phyloP scores from a whole-genome alignment of 2,113 vertebrate species.

The Perccottus glenii region DNA sequence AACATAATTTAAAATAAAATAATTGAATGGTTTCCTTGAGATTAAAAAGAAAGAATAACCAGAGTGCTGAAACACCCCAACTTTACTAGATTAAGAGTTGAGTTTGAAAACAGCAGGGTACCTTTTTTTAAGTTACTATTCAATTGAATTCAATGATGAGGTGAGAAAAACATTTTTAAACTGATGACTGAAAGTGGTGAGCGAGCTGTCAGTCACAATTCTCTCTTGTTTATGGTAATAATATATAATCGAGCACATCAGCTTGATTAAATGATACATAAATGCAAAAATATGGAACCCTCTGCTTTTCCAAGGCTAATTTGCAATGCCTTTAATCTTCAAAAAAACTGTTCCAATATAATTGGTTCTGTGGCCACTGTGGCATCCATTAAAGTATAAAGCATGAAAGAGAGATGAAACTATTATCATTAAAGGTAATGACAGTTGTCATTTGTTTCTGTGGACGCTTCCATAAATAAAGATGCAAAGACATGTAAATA shows the following conservation, averaged over 20 bases:
- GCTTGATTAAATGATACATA: slow-evolving; percentile 25
- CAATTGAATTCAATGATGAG: no score
- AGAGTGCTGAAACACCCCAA: no score
- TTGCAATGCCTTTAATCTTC: slow-evolving; percentile 70
- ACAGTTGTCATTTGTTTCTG: neutral
- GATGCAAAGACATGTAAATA: neutral
- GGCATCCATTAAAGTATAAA: slow-evolving; percentile 34
- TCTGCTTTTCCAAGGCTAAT: slow-evolving; percentile 41
- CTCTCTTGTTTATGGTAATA: neutral
- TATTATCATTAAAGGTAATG: neutral
- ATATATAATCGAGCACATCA: slow-evolving; percentile 1
- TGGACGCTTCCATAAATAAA: neutral
- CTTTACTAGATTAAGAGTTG: no score
- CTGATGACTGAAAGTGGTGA: no score
- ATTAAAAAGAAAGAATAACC: no score
- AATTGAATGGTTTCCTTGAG: no score
- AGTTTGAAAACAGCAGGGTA: neutral
- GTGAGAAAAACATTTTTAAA: no score
- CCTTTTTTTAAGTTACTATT: no score
- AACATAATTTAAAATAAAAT: no score
- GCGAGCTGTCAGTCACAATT: neutral
- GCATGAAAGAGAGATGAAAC: neutral
- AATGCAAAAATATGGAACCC: slow-evolving; percentile 20
- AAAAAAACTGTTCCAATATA: slow-evolving; percentile 65
- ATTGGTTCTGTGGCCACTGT: slow-evolving; percentile 54